Conservation (phyloP, 2,797 vertebrate genomes). For the Helostoma temminkii region DNA sequence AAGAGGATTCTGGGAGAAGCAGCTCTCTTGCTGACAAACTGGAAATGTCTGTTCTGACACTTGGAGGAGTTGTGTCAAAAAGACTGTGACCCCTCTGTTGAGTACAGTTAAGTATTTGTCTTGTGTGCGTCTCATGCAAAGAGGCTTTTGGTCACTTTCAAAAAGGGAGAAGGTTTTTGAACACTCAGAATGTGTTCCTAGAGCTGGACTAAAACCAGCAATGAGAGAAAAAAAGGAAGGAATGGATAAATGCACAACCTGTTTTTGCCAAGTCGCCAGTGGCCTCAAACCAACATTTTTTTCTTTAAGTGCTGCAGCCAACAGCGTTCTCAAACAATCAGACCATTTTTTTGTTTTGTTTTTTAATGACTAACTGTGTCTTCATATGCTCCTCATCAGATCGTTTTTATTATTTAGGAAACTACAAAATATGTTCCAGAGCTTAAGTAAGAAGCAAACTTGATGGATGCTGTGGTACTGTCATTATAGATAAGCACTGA, state of each 20-base stretch:
- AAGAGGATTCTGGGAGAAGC: constrained; percentile 30
- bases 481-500: not conserved
- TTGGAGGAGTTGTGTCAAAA: constrained; percentile 27
- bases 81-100: constrained; percentile 34
- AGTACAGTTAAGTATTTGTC: constrained; percentile 11
- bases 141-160: constrained; percentile 33
- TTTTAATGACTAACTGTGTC: constrained; percentile 31
- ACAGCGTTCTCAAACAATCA: constrained; percentile 45
- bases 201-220: constrained; percentile 50
- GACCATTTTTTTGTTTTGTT: constrained; percentile 24
- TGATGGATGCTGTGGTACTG: constrained; percentile 18
- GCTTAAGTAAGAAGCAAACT: constrained; percentile 18
- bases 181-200: constrained; percentile 29
- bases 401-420: constrained; percentile 21
- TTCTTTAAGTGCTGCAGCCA: constrained; percentile 45
- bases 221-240: constrained; percentile 14
- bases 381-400: constrained; percentile 36
- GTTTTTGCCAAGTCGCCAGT: constrained; percentile 67
- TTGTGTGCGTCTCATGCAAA: constrained; percentile 15
- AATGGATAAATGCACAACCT: constrained; percentile 49
- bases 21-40: constrained; percentile 44
- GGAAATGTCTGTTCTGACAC: constrained; percentile 12
- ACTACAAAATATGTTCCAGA: not conserved
- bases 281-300: constrained; percentile 60
- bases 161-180: constrained; percentile 23